Conservation (phyloP, 2,797 vertebrate species). For the Ptychobarbus kaznakovi region DNA sequence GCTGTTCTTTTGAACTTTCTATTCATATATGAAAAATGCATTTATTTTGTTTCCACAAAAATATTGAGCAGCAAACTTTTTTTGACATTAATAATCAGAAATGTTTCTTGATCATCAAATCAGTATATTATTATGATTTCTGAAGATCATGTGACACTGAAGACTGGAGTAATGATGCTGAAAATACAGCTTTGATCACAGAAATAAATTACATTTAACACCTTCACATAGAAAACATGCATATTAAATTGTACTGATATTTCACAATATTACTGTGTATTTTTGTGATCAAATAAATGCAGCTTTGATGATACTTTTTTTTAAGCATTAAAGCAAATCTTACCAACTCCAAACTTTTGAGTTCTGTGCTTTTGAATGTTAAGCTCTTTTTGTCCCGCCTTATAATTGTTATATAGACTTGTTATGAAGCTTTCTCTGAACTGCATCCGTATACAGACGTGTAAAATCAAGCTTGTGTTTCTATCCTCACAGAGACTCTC, state of each 20-base stretch:
- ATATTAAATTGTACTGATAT: background rate
- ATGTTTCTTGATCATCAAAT: background rate
- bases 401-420: background rate
- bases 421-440: background rate
- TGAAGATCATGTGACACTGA: background rate
- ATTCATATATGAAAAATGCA: no score
- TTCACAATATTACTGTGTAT: background rate
- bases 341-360: background rate
- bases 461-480: background rate
- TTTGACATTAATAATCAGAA: background rate
- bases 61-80: no score
- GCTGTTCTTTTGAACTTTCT: no score
- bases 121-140: background rate
- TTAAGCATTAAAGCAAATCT: background rate
- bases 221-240: background rate
- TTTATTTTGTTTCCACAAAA: no score
- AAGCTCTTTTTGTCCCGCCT: background rate
- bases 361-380: background rate
- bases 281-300: background rate
- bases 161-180: background rate
- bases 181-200: background rate
- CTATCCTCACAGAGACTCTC: constrained; percentile 80
- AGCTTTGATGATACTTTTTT: background rate
- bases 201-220: background rate
- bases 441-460: background rate